Conservation (phyloP, 2,113 vertebrate species). For the Phycodurus eques region DNA sequence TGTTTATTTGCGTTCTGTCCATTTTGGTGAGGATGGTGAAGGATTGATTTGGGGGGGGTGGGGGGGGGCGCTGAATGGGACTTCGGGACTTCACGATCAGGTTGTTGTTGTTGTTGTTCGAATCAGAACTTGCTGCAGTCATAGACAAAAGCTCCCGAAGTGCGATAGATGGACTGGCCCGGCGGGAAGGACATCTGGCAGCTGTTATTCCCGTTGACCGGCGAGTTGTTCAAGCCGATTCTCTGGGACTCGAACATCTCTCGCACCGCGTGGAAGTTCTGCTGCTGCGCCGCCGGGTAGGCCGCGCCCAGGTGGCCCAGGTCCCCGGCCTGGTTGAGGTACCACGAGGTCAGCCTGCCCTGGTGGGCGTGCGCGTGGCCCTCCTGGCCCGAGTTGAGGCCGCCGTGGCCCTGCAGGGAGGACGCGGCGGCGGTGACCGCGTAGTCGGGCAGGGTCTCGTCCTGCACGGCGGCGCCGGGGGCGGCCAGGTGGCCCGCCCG, state of each 20-base stretch:
- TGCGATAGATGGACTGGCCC: constrained; percentile 90
- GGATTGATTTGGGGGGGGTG: not conserved
- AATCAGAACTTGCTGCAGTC: constrained; percentile 98
- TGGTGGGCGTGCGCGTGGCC: constrained; percentile 79
- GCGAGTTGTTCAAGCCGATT: constrained; percentile 85
- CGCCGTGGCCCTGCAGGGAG: constrained; percentile 74
- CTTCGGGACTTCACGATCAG: constrained; percentile 37
- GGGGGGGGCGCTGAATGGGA: constrained; percentile 27
- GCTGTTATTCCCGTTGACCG: constrained; percentile 88
- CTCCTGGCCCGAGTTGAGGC: constrained; percentile 79
- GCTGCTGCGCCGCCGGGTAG: constrained; percentile 83
- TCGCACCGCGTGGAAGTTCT: constrained; percentile 90
- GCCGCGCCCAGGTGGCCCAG: constrained; percentile 83
- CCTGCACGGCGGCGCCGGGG: constrained; percentile 73
- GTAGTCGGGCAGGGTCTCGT: constrained; percentile 89
- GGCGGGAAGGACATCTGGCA: constrained; percentile 96
- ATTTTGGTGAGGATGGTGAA: constrained; percentile 27
- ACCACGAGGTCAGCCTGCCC: constrained; percentile 87
- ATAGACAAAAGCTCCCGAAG: constrained; percentile 94
- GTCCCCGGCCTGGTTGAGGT: constrained; percentile 88
- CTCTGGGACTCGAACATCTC: constrained; percentile 93
- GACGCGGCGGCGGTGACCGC: constrained; percentile 80
- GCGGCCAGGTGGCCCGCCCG: constrained; percentile 76
- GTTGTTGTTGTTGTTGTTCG: not conserved
- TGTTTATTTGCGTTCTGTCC: constrained; percentile 71